phyloP scores from a whole-genome alignment of 1,140 invertebrate species.

The Parasteatoda tepidariorum region DNA sequence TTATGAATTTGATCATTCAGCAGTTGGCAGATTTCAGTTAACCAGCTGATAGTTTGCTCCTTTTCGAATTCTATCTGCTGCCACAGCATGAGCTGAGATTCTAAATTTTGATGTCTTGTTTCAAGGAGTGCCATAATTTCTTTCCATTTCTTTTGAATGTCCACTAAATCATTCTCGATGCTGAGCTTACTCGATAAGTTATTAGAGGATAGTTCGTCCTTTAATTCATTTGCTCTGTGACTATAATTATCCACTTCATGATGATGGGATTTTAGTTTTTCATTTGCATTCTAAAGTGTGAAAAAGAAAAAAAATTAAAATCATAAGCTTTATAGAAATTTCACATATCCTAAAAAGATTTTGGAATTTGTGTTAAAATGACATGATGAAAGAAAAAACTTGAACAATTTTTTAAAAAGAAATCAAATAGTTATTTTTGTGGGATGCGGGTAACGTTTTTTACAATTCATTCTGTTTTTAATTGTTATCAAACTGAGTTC shows the following conservation, averaged over 20 bases:
- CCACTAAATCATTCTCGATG: constrained; percentile 68
- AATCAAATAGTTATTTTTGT: too few species aligned
- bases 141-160: constrained; percentile 77
- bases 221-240: constrained; percentile 76
- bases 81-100: constrained; percentile 90
- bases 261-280: constrained; percentile 42
- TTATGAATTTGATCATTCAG: constrained; percentile 80
- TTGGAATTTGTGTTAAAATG: too few species aligned
- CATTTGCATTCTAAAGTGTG: constrained; percentile 29
- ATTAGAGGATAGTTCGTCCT: constrained; percentile 78
- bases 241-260: constrained; percentile 45
- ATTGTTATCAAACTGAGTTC: too few species aligned
- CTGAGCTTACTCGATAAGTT: constrained; percentile 74
- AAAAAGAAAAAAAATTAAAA: neutral
- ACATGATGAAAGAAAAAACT: too few species aligned
- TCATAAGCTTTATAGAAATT: too few species aligned
- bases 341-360: too few species aligned
- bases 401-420: too few species aligned
- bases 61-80: constrained; percentile 89
- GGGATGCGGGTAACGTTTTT: too few species aligned
- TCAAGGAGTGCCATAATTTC: constrained; percentile 77
- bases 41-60: constrained; percentile 84
- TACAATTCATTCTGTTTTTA: too few species aligned
- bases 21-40: constrained; percentile 81
- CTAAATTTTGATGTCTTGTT: constrained; percentile 80